Evolutionary conservation across 1,140 invertebrate species (phyloP), one percentile per base, ranked within the genome.

Genomic region (Heliothis virescens): DNA sequence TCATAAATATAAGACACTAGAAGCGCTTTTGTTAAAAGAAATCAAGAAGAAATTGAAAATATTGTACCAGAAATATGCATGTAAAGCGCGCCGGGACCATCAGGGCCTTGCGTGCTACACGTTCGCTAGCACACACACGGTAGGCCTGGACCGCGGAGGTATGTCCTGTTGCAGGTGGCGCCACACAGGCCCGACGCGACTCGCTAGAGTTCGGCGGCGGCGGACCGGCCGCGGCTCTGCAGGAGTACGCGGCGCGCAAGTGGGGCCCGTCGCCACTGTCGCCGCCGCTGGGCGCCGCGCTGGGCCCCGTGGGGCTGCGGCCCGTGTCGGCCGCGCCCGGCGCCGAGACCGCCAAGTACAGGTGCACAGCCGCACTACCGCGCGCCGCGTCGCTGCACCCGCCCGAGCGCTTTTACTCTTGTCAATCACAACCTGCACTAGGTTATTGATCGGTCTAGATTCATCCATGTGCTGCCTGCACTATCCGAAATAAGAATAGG

Each of bases 261-360:
- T 95, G 94, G 94, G 94, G 94, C 21, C 90, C 93, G 75, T 93
- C 92, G 83, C 94, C 92, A 73, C 89, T 95, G 82, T 95, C 94
- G 69, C 94, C 94, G 86, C 92, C 94, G 86, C 91, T 94, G 10
- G 89, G 80, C 79, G 90, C 89, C 84, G 90, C 94, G 75, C 90
- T 94, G 29, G 92, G 92, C 29, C 90, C 94, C 76, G 91, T 94
- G 21, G 93, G 92, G 67, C 89, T 95, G 81, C 96, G 93, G 91
- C 96, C 95, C 95, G 96, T 97, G 52, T 98, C 97, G 12, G 97
- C 98, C 59, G 98, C 98, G 62, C 98, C 98, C 2, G 98, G 98
- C 71, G 98, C 98, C 2, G 98, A 99, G 95, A 97, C 97, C 84
- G 94, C 94, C 52, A 98, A 99, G 94, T 99, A 97, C 93, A 95